Percentiles rank a stretch among this genome's conserved stretches.
Evolutionary conservation across 2,888 invertebrate genomes (phyloP).

Genomic region (Xanthia togata): DNA sequence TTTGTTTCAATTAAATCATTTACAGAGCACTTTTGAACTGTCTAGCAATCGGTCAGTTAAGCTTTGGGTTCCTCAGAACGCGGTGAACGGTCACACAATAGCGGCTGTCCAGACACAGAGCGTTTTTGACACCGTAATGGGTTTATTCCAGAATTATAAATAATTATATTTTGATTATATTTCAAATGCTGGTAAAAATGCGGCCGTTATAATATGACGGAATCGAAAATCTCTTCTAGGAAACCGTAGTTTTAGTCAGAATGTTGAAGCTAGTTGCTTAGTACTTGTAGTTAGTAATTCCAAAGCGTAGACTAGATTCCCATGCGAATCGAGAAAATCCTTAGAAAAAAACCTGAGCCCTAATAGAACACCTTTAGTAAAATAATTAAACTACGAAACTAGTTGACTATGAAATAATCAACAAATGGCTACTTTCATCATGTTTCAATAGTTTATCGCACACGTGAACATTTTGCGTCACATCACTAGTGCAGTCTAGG

Average conservation of each 20-base stretch:
- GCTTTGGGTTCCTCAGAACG: no score
- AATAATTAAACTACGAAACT: not conserved
- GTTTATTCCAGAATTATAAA: no score
- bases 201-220: no score
- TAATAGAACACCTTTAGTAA: not conserved
- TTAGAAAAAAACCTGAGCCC: no score
- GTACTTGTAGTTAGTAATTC: not conserved
- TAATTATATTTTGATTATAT: no score
- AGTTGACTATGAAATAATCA: slow-evolving; percentile 8
- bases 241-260: no score
- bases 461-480: slow-evolving; percentile 34
- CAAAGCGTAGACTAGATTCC: not conserved
- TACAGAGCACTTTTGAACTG: not conserved
- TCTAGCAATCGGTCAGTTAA: no score
- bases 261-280: not conserved
- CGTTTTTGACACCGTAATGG: no score
- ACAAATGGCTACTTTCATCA: slow-evolving; percentile 22
- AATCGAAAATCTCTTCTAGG: no score
- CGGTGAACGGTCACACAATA: no score
- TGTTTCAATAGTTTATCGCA: slow-evolving; percentile 23
- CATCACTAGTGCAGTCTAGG: slow-evolving; percentile 4
- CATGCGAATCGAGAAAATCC: not conserved
- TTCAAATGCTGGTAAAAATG: no score
- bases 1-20: not conserved
- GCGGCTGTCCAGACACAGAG: no score